Evolutionary conservation across 2,888 invertebrate species (phyloP).

Genomic region (Baronia brevicornis): DNA sequence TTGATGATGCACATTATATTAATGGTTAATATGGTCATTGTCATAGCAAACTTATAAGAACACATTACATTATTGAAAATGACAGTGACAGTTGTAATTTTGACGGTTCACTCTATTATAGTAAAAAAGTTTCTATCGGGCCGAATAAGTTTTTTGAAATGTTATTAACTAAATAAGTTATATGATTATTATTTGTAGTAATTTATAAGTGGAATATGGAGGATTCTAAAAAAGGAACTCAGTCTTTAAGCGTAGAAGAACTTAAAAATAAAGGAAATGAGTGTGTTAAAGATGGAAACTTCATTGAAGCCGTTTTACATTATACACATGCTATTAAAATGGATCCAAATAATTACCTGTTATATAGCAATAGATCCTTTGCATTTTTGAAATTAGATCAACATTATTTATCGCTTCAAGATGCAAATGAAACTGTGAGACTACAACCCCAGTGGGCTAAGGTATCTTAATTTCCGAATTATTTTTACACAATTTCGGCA

Average conservation of each 20-base stretch:
- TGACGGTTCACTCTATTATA: too few species aligned
- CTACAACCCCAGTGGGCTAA: constrained; percentile 87
- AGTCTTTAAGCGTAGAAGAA: constrained; percentile 62
- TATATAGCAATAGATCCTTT: constrained; percentile 87
- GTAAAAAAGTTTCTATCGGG: too few species aligned
- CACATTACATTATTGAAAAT: too few species aligned
- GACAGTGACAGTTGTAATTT: too few species aligned
- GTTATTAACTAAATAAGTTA: too few species aligned
- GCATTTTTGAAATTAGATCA: constrained; percentile 86
- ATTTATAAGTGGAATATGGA: constrained; percentile 34
- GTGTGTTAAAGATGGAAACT: constrained; percentile 82
- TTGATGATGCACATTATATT: too few species aligned
- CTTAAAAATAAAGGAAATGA: constrained; percentile 85
- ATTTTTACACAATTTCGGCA: too few species aligned
- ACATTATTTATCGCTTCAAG: constrained; percentile 84
- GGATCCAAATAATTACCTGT: constrained; percentile 80
- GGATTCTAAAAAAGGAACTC: constrained; percentile 44
- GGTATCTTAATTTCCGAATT: constrained; percentile 49
- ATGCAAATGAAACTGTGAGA: constrained; percentile 84
- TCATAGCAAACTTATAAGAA: too few species aligned
- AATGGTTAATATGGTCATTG: too few species aligned
- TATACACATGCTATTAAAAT: constrained; percentile 87
- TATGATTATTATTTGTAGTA: too few species aligned
- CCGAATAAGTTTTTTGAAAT: too few species aligned
- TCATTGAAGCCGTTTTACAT: constrained; percentile 84